These are phyloP conservation scores for Agrypnia vestita DNA, from an alignment of 1,140 invertebrate species.

Conservation along the genomic window DNA sequence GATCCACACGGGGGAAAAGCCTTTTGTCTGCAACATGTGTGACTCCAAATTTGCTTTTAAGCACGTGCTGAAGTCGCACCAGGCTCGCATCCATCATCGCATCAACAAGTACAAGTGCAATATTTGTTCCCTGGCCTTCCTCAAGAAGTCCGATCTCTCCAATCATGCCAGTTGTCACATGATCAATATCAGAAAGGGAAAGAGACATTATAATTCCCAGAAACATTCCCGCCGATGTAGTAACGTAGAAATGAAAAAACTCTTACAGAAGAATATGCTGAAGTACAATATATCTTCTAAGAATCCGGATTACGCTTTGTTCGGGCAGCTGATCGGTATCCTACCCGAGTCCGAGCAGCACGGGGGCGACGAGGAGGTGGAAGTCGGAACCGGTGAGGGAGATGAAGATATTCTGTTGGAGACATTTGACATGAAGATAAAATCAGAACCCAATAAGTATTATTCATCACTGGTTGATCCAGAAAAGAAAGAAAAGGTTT, in stretches of 20 bases:
- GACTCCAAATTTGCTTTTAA: constrained; percentile 63
- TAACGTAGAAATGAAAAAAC: constrained; percentile 21
- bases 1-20: constrained; percentile 71
- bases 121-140: constrained; percentile 62
- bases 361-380: not conserved
- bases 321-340: constrained; percentile 52
- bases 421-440: constrained; percentile 8
- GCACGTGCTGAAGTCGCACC: constrained; percentile 63
- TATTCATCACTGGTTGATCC: constrained; percentile 47
- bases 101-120: constrained; percentile 64
- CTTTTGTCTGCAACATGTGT: constrained; percentile 64
- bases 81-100: constrained; percentile 63
- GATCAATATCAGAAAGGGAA: constrained; percentile 51
- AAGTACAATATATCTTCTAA: constrained; percentile 14
- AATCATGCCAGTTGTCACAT: constrained; percentile 60
- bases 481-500: constrained; percentile 57
- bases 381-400: not conserved
- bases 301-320: constrained; percentile 37
- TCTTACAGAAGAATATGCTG: constrained; percentile 37
- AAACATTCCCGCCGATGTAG: constrained; percentile 41
- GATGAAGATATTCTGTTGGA: constrained; percentile 13
- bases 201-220: constrained; percentile 40
- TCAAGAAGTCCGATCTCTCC: constrained; percentile 60
- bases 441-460: constrained; percentile 46
- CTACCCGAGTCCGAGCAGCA: constrained; percentile 20